These are phyloP conservation scores for Drosophila azteca DNA, from an alignment of 1,140 invertebrate genomes.

Conservation along the genomic window DNA sequence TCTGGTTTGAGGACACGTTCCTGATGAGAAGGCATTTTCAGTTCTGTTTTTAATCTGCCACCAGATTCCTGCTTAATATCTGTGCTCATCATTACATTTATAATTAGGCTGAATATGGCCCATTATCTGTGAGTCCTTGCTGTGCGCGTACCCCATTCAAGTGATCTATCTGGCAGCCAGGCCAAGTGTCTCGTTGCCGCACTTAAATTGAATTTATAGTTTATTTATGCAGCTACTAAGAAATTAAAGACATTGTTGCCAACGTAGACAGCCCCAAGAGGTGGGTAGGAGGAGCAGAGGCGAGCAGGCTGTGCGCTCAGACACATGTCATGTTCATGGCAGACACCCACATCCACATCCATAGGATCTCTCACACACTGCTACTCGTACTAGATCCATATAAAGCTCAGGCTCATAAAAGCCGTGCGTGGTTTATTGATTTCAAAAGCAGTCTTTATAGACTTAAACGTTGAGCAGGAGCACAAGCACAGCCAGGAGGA, in stretches of 20 bases:
- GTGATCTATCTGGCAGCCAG: conserved; percentile 53
- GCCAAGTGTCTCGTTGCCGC: conserved; percentile 40
- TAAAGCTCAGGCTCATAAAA: conserved; percentile 74
- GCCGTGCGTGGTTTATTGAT: conserved; percentile 74
- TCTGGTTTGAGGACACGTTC: too few species aligned
- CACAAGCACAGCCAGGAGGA: conserved; percentile 23
- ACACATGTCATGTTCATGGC: conserved; percentile 65
- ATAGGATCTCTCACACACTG: conserved; percentile 9
- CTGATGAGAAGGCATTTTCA: too few species aligned
- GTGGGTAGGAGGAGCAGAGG: too few species aligned
- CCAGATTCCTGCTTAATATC: too few species aligned
- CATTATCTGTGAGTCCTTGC: neutral
- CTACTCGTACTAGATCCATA: neutral
- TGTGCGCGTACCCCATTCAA: conserved; percentile 9
- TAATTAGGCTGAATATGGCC: too few species aligned
- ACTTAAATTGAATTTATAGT: conserved; percentile 80
- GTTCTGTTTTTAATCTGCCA: too few species aligned
- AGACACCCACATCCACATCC: conserved; percentile 16
- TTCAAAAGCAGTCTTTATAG: conserved; percentile 70
- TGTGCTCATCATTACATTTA: neutral
- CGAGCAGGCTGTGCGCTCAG: conserved; percentile 41
- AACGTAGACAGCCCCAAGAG: neutral
- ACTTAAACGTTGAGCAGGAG: conserved; percentile 48
- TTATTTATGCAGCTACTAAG: conserved; percentile 81
- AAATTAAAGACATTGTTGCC: conserved; percentile 72